A percentile compares a stretch with the other conserved stretches of the same genome.
These are phyloP conservation scores for Pseudachorutes palmiensis DNA, from an alignment of 1,140 invertebrate genomes.

Conservation along the genomic window DNA sequence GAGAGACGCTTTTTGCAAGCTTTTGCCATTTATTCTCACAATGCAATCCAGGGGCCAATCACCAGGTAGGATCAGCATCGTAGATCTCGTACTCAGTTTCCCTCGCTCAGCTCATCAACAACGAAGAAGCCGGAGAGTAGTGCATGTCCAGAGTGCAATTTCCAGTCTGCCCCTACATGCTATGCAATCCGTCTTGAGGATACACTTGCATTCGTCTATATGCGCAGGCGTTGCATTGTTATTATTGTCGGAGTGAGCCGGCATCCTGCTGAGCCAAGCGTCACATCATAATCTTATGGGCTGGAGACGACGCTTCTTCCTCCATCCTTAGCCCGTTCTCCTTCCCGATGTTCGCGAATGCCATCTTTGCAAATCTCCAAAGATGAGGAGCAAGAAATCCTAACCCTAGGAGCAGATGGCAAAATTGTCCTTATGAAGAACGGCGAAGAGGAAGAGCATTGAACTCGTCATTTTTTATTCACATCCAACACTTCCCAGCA, in stretches of 20 bases:
- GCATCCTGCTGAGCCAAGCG: no score
- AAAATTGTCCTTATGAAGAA: conserved; percentile 8
- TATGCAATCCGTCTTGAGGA: no score
- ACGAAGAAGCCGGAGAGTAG: background rate
- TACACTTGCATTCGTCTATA: no score
- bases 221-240: no score
- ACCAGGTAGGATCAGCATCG: background rate
- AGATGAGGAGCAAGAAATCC: background rate
- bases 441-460: background rate
- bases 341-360: conserved; percentile 19
- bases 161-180: no score
- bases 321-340: background rate
- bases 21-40: background rate
- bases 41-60: background rate
- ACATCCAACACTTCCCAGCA: no score
- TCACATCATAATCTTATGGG: no score
- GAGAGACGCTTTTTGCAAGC: background rate
- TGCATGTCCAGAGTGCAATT: no score
- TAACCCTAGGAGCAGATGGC: conserved; percentile 17
- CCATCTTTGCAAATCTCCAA: conserved; percentile 21
- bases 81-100: conserved; percentile 2
- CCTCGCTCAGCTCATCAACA: background rate
- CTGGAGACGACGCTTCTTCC: no score
- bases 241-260: no score
- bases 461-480: background rate